phyloP scores from a whole-genome alignment of 2,888 invertebrate species.

The Leucania comma region DNA sequence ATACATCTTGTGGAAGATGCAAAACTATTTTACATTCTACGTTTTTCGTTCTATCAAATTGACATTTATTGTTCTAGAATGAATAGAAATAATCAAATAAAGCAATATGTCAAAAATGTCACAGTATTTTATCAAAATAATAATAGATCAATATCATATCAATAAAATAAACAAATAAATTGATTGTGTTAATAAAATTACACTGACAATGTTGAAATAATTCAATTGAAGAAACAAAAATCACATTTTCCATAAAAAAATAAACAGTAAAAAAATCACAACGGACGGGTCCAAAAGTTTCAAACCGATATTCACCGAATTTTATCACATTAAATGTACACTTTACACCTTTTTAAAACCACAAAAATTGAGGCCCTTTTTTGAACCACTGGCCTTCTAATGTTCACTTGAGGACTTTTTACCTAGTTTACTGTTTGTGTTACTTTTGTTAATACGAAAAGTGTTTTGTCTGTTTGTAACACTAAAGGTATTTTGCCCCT shows the following conservation, averaged over 20 bases:
- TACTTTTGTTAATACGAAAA: conserved; percentile 21
- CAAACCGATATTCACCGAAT: conserved; percentile 41
- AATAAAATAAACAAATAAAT: conserved; percentile 9
- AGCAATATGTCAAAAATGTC: conserved; percentile 29
- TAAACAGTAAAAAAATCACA: conserved; percentile 19
- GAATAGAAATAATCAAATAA: conserved; percentile 10
- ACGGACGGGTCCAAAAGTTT: conserved; percentile 61
- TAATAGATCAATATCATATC: conserved; percentile 14
- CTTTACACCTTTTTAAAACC: conserved; percentile 31
- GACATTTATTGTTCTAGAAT: conserved; percentile 68
- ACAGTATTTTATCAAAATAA: conserved; percentile 10
- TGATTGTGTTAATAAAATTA: conserved; percentile 6
- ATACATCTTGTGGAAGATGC: conserved; percentile 76
- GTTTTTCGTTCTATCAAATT: conserved; percentile 71
- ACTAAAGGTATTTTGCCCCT: conserved; percentile 19
- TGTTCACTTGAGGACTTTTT: conserved; percentile 25
- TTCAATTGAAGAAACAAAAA: conserved; percentile 20
- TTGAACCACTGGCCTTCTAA: conserved; percentile 26
- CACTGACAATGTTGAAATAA: conserved; percentile 21
- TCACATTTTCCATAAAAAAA: conserved; percentile 13
- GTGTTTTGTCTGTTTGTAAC: conserved; percentile 18
- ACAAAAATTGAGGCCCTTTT: conserved; percentile 15
- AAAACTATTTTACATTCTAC: conserved; percentile 68
- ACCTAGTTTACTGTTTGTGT: conserved; percentile 29
- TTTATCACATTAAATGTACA: conserved; percentile 60